Conservation (phyloP, 2,113 vertebrate genomes). For the Corvus moneduloides region DNA sequence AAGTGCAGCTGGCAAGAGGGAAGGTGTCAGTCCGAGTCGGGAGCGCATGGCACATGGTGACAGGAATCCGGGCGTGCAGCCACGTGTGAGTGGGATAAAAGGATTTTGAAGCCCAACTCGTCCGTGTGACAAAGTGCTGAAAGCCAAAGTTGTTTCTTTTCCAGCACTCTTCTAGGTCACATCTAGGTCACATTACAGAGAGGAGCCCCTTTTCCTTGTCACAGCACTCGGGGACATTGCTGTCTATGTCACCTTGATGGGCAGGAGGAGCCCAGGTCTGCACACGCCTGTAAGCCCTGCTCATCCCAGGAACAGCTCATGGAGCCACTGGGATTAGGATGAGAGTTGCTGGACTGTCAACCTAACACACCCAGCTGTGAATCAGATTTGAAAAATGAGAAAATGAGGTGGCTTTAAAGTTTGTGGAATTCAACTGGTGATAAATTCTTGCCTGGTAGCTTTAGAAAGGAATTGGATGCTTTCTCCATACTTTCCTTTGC, state of each 20-base stretch:
- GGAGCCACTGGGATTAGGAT: not conserved
- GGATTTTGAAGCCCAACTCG: not conserved
- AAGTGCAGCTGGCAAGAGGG: not conserved
- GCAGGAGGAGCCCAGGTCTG: not conserved
- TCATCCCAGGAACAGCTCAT: rapidly evolving
- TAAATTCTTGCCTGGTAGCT: not conserved
- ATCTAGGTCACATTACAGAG: not conserved
- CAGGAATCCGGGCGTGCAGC: rapidly evolving
- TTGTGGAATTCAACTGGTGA: not conserved
- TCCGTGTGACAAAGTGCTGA: not conserved
- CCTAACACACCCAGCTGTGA: not conserved
- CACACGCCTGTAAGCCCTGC: rapidly evolving
- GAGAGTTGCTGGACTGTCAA: not conserved
- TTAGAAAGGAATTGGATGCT: not conserved
- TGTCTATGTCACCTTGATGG: rapidly evolving
- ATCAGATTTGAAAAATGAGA: not conserved
- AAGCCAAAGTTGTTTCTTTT: not conserved
- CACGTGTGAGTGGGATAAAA: not conserved
- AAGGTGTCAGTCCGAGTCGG: rapidly evolving
- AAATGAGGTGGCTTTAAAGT: not conserved
- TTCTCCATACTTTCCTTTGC: not conserved
- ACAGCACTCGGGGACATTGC: rapidly evolving
- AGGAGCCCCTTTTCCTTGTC: not conserved
- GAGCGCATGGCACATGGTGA: rapidly evolving
- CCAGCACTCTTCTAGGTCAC: not conserved